phyloP scores from a whole-genome alignment of 2,888 invertebrate genomes.

The Anodontia alba region DNA sequence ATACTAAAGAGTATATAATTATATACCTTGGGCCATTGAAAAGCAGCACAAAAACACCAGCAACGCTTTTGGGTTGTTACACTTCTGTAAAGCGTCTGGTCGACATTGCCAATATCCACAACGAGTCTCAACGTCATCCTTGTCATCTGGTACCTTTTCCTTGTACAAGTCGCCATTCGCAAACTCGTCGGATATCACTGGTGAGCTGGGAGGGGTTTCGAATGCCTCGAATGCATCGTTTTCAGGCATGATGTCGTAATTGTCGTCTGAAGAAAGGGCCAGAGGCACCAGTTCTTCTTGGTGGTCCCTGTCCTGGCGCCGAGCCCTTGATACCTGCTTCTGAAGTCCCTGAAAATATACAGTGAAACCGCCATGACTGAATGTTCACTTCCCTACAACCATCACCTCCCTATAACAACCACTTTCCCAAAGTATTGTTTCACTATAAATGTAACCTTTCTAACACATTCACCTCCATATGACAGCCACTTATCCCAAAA shows the following conservation, averaged over 20 bases:
- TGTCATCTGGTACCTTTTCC: conserved; percentile 32
- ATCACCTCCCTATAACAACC: too few species aligned
- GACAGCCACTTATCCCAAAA: too few species aligned
- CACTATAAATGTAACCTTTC: too few species aligned
- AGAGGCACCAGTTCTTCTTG: conserved; percentile 59
- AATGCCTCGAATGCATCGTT: conserved; percentile 32
- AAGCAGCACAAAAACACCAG: conserved; percentile 76
- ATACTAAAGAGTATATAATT: too few species aligned
- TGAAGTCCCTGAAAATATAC: conserved; percentile 22
- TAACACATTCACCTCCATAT: too few species aligned
- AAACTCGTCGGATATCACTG: conserved; percentile 28
- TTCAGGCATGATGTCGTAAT: conserved; percentile 34
- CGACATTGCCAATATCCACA: conserved; percentile 73
- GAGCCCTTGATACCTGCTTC: conserved; percentile 14
- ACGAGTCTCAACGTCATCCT: conserved; percentile 50
- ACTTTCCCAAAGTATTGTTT: too few species aligned
- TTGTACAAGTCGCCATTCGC: conserved; percentile 45
- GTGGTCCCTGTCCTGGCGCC: conserved; percentile 34
- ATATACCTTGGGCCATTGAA: conserved; percentile 78
- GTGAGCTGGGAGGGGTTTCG: conserved; percentile 26
- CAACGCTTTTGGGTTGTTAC: conserved; percentile 76
- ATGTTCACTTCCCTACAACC: too few species aligned
- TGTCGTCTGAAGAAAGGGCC: conserved; percentile 42
- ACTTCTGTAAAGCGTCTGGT: conserved; percentile 70
- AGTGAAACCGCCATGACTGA: too few species aligned